Evolutionary conservation across 2,113 vertebrate species (phyloP), one percentile per base, ranked within the genome.

Genomic region (Balaeniceps rex): DNA sequence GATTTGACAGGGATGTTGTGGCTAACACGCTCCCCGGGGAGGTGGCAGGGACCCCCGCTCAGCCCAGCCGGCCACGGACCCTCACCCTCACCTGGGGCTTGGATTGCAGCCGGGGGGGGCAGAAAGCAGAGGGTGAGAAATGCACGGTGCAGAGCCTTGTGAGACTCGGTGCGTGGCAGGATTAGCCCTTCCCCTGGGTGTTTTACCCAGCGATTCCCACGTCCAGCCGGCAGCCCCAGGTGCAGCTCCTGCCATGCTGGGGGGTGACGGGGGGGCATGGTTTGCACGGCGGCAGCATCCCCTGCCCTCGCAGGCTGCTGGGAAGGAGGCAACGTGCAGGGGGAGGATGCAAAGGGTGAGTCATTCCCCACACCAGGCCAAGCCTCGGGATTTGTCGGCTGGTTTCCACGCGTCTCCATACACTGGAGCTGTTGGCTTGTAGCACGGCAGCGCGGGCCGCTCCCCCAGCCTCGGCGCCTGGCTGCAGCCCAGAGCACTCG

Each of bases 111-210:
- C 25, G 6, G 58, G 19, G 6, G 19, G 36, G 52, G 52, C 0
- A 1, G 72, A 23, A 78, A 71, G 25, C 29, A 42, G 42, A 76
- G 61, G 40, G 40, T 4, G 24, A 78, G 65, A 61, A 65, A n/a
- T 6, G 24, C 33, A 6, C 0, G 1, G 34, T 2, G 79, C 36
- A 40, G 87, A 52, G 64, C 11, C 40, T 0, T 3, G 63, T 25
- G 40, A 40, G 63, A 40, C 15, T 4, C 5, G 51, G 19, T 40
- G 70, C 8, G 3, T 3, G 26, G 66, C 74, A 72, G 42, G 69
- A 15, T 21, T 49, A 38, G 61, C 12, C 36, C 75, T 24, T 61
- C 66, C 40, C 28, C 58, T 2, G 68, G 36, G 42, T 19, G 51
- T 24, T 46, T 44, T 34, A 40, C 60, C 12, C 10, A 10, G n/a